These are phyloP conservation scores for Urocynchramus pylzowi DNA, from an alignment of 2,113 vertebrate species.

Conservation along the genomic window DNA sequence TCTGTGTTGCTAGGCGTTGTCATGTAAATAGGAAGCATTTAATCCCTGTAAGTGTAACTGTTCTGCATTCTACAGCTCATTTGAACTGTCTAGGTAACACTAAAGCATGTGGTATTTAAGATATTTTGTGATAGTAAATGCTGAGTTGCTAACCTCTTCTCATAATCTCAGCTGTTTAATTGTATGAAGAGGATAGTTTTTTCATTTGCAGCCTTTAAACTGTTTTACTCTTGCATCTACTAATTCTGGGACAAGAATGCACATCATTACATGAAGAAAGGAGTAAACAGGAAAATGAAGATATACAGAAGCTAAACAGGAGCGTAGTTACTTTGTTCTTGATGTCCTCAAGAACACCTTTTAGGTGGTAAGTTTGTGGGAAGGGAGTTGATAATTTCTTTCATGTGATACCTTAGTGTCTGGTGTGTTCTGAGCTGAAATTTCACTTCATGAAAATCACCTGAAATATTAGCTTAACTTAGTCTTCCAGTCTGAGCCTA, in stretches of 20 bases:
- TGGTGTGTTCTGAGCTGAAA: not conserved
- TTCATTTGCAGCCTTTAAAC: not conserved
- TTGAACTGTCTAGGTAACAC: not conserved
- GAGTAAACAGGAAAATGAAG: not conserved
- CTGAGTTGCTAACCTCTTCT: not conserved
- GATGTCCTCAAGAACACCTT: not conserved
- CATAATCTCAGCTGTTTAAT: not conserved
- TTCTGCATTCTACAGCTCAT: not conserved
- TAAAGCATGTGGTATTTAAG: not conserved
- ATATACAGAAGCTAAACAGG: not conserved
- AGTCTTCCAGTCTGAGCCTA: not conserved
- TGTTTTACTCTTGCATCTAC: not conserved
- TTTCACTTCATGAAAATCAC: not conserved
- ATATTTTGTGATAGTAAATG: not conserved
- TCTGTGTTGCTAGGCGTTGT: not conserved
- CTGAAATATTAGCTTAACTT: not conserved
- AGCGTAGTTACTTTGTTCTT: not conserved
- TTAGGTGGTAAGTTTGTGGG: not conserved
- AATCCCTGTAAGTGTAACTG: not conserved
- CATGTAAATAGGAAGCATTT: not conserved
- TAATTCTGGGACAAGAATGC: not conserved
- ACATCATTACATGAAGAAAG: not conserved
- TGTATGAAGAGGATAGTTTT: not conserved
- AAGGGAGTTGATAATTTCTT: not conserved
- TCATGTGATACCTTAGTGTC: not conserved